These are phyloP conservation scores for Spongilla lacustris DNA, from an alignment of 37 sponge, comb jelly and placozoan genomes.

Conservation along the genomic window DNA sequence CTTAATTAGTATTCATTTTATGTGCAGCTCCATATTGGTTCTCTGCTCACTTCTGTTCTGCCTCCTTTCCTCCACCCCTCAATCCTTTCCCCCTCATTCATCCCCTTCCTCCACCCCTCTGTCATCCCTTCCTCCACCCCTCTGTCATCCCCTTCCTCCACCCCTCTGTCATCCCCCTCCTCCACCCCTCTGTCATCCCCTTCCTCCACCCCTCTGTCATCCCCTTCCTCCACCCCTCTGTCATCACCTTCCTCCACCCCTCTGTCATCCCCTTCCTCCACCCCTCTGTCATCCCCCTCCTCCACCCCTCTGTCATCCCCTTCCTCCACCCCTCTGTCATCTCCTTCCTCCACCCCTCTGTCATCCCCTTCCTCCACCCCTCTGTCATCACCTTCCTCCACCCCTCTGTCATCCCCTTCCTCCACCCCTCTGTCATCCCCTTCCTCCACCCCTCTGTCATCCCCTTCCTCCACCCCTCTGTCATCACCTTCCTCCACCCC, in stretches of 20 bases:
- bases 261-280: background rate
- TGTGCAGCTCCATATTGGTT: background rate
- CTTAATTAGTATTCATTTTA: background rate
- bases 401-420: background rate
- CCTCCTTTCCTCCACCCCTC: background rate
- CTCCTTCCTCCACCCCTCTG: background rate
- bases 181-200: background rate
- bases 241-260: background rate
- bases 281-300: background rate
- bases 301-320: background rate
- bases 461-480: background rate
- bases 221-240: background rate
- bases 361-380: background rate
- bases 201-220: background rate
- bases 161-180: background rate
- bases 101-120: background rate
- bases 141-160: background rate
- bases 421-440: background rate
- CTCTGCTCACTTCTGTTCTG: background rate
- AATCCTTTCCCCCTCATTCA: too few relatives aligned
- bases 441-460: background rate
- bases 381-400: background rate
- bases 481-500: background rate
- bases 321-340: background rate
- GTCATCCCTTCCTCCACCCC: background rate